Percentiles rank a stretch among this genome's conserved stretches.
These are phyloP conservation scores for Tympanuchus pallidicinctus DNA, from an alignment of 2,113 vertebrate genomes.

Conservation along the genomic window DNA sequence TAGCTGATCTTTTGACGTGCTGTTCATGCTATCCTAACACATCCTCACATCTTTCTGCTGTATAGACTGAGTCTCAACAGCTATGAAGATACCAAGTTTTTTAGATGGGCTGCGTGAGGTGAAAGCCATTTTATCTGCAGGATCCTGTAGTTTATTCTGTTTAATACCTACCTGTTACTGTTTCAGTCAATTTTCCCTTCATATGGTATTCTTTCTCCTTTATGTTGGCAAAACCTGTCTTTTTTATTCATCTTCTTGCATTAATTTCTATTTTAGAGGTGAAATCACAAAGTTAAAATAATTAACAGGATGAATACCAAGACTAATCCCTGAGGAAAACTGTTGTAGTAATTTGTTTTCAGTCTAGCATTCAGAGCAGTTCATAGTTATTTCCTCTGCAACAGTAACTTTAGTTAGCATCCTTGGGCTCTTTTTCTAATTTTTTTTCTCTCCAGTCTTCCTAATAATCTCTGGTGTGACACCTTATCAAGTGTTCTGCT, in stretches of 20 bases:
- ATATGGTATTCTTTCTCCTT: not conserved
- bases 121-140: not conserved
- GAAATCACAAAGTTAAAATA: slow-evolving; percentile 6
- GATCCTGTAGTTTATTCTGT: not conserved
- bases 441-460: not conserved
- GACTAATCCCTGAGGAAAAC: not conserved
- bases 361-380: not conserved
- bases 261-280: not conserved
- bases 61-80: not conserved
- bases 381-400: not conserved
- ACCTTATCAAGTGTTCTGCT: slow-evolving; percentile 50
- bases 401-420: not conserved
- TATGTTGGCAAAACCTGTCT: not conserved
- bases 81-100: not conserved
- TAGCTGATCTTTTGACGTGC: not conserved
- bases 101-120: not conserved
- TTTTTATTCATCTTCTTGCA: rapidly evolving
- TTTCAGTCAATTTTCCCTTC: not conserved
- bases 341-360: not conserved
- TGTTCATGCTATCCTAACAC: not conserved
- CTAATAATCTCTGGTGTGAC: slow-evolving; percentile 25
- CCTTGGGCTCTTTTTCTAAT: not conserved
- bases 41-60: not conserved
- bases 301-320: not conserved
- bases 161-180: not conserved